A percentile compares a stretch with the other conserved stretches of the same genome.
Conservation (phyloP, 2,888 invertebrate species). For the Microctonus aethiopoides region DNA sequence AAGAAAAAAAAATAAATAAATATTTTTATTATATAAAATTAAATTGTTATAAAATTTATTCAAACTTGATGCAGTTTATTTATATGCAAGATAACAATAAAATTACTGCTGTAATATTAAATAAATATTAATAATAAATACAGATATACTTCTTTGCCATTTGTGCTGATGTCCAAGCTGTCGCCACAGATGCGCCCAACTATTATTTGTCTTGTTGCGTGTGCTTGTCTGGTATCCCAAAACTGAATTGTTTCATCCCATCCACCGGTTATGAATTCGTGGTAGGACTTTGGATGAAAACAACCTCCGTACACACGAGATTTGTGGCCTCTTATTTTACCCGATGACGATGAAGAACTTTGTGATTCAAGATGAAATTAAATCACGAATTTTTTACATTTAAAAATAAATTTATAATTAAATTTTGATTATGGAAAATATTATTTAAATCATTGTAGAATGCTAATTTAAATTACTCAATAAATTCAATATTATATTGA, state of each 20-base stretch:
- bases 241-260: slow-evolving; percentile 77
- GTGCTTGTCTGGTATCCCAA: slow-evolving; percentile 76
- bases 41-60: no score
- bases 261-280: slow-evolving; percentile 77
- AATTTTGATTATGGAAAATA: no score
- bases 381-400: no score
- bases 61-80: neutral
- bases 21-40: no score
- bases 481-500: no score
- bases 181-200: slow-evolving; percentile 77
- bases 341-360: slow-evolving; percentile 61
- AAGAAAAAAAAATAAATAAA: no score
- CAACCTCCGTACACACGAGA: slow-evolving; percentile 75
- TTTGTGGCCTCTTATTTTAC: slow-evolving; percentile 72
- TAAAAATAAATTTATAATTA: no score
- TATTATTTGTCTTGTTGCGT: slow-evolving; percentile 70
- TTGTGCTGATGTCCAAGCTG: slow-evolving; percentile 74
- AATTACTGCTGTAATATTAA: neutral
- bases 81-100: neutral
- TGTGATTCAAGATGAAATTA: no score
- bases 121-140: neutral
- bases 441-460: no score
- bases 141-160: slow-evolving; percentile 74
- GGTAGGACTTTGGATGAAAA: slow-evolving; percentile 74
- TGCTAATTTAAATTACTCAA: no score